These are phyloP conservation scores for Melanerpes formicivorus DNA, from an alignment of 2,113 vertebrate species.

Conservation along the genomic window DNA sequence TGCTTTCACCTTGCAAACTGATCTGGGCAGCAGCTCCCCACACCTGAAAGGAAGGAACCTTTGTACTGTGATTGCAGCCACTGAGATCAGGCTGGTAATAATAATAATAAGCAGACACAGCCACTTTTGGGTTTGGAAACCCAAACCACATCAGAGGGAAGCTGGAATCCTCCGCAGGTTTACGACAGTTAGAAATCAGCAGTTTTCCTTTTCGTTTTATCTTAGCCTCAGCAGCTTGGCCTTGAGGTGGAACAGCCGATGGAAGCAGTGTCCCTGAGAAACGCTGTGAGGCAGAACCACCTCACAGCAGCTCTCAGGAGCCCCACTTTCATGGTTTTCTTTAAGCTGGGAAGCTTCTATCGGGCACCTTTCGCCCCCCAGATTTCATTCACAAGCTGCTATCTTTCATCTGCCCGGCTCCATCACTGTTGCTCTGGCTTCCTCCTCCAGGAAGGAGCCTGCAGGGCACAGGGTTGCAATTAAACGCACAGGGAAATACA, in stretches of 20 bases:
- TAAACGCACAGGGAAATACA: constrained; percentile 33
- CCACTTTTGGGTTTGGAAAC: neutral
- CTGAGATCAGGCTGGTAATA: neutral
- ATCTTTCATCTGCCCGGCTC: constrained; percentile 13
- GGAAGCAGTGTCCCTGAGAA: no score
- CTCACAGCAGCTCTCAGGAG: neutral
- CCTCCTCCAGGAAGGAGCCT: constrained; percentile 33
- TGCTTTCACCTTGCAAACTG: neutral
- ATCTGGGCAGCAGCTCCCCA: neutral
- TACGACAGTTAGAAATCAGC: constrained; percentile 25
- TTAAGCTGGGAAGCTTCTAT: neutral
- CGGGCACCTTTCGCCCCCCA: neutral
- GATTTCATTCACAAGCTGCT: neutral
- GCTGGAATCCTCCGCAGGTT: neutral
- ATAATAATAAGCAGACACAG: constrained; percentile 3
- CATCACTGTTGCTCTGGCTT: neutral
- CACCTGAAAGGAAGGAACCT: neutral
- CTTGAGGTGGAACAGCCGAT: neutral
- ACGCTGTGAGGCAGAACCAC: neutral
- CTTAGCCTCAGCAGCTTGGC: neutral
- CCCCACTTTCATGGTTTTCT: neutral
- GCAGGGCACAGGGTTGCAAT: constrained; percentile 20
- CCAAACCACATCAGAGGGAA: constrained; percentile 33
- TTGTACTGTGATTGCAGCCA: neutral
- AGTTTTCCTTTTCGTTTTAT: neutral